Conservation (phyloP, 1,140 invertebrate species). For the Camponotus pennsylvanicus region DNA sequence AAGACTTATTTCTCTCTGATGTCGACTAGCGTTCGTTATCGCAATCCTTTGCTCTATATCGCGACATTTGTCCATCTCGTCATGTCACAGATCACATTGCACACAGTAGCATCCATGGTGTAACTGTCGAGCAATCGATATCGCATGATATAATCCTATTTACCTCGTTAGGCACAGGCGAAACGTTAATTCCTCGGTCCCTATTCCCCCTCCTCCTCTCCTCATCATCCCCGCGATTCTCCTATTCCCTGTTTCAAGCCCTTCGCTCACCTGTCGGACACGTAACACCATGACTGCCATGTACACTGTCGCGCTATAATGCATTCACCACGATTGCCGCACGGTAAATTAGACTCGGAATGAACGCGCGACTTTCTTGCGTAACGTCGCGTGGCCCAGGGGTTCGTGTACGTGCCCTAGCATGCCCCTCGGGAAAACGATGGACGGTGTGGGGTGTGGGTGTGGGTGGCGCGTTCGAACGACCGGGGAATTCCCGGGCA, state of each 20-base stretch:
- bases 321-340: slow-evolving; percentile 71
- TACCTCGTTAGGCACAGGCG: slow-evolving; percentile 69
- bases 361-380: slow-evolving; percentile 76
- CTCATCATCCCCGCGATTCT: slow-evolving; percentile 24
- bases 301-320: slow-evolving; percentile 60
- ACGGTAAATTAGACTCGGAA: slow-evolving; percentile 74
- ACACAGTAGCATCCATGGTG: slow-evolving; percentile 7
- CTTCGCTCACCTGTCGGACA: slow-evolving; percentile 54
- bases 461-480: slow-evolving; percentile 36
- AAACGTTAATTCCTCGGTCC: slow-evolving; percentile 69
- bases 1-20: not conserved
- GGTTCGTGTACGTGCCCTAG: slow-evolving; percentile 53
- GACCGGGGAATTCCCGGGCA: slow-evolving; percentile 65
- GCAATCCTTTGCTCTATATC: not conserved
- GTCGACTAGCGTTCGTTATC: slow-evolving; percentile 3
- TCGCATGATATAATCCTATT: slow-evolving; percentile 71
- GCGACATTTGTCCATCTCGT: slow-evolving; percentile 14
- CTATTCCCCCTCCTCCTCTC: slow-evolving; percentile 13
- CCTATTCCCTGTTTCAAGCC: not conserved
- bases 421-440: not conserved
- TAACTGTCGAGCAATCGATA: slow-evolving; percentile 66
- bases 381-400: slow-evolving; percentile 9
- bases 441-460: not conserved
- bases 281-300: slow-evolving; percentile 64
- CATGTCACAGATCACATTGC: slow-evolving; percentile 40